Evolutionary conservation across 2,797 vertebrate species (phyloP), one percentile per base, ranked within the genome.

Genomic region (Gymnoscopelus microlampas): DNA sequence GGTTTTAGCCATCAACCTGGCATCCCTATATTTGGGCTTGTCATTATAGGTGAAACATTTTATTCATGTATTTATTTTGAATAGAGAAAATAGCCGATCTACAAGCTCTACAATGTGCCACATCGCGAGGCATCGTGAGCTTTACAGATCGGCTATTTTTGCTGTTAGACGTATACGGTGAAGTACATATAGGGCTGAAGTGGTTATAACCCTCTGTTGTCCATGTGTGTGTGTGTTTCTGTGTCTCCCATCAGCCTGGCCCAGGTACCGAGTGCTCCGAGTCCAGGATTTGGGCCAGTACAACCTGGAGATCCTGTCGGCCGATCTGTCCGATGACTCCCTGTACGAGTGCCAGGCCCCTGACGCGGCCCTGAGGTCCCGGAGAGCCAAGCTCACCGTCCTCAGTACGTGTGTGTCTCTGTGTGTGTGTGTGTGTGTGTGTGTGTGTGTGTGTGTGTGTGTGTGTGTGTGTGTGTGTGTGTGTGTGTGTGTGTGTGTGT

Each of bases 321-420:
- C 97, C 0, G 96, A 97, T 56, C 95, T 99, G 57, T 96, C 96
- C 0, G 97, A 99, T 8, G 97, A 98, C 55, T 95, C 97, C 11
- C 85, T 94, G 0, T 99, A 98, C 0, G 97, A 99, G 90, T 98
- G 97, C 87, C 97, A 99, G 89, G 97, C 97, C 65, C 97, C 97
- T 0, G 97, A 98, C 71, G 97, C 96, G 0, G 97, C 97, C 2
- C 93, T 98, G 83, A 94, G 97, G 44, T 98, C 97, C 14, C 91
- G 96, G 56, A 89, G 94, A 14, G 97, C 97, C 73, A 95, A 94
- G 66, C 96, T 99, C 92, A 99, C 95, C 1, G 96, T 99, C 62
- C 92, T 94, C 73, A 94, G 93, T 94, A 87, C 15, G 93, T 90
- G 6, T 66, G 23, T 14, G 14, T 57, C 32, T 9, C 26, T 67